Conservation (phyloP, 2,797 vertebrate species). For the Catharus ustulatus region DNA sequence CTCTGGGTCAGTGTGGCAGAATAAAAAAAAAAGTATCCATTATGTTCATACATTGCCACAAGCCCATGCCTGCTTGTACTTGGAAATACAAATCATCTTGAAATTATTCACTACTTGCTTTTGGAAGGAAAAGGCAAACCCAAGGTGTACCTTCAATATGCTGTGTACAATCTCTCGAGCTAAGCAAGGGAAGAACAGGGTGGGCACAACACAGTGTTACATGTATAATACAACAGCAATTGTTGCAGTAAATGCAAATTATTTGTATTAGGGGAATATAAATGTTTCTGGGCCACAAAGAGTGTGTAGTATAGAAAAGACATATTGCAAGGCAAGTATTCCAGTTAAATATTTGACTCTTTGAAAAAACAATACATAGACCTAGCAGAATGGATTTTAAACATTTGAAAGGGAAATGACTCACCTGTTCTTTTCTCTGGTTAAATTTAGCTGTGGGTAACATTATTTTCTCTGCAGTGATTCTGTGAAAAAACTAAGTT, state of each 20-base stretch:
- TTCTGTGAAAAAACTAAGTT: not conserved
- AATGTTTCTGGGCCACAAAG: not conserved
- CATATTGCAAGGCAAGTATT: not conserved
- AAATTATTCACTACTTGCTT: not conserved
- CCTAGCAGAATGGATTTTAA: not conserved
- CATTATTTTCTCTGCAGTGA: not conserved
- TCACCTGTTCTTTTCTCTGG: conserved; percentile 41
- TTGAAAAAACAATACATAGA: not conserved
- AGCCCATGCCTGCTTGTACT: not conserved
- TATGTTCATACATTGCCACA: not conserved
- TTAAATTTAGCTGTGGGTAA: conserved; percentile 42
- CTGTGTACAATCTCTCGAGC: not conserved
- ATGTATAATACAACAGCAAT: not conserved
- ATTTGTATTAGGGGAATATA: not conserved
- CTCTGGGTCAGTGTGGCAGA: not conserved
- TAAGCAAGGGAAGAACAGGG: not conserved
- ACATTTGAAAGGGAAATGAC: conserved; percentile 40
- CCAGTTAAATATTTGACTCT: not conserved
- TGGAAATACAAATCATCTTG: not conserved
- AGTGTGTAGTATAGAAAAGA: not conserved
- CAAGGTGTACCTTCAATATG: not conserved
- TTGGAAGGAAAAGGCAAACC: not conserved
- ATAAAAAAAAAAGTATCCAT: not conserved
- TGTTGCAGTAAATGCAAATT: not conserved
- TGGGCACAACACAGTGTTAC: not conserved